Conservation (phyloP, 2,797 vertebrate genomes). For the Microctenopoma lineatum region DNA sequence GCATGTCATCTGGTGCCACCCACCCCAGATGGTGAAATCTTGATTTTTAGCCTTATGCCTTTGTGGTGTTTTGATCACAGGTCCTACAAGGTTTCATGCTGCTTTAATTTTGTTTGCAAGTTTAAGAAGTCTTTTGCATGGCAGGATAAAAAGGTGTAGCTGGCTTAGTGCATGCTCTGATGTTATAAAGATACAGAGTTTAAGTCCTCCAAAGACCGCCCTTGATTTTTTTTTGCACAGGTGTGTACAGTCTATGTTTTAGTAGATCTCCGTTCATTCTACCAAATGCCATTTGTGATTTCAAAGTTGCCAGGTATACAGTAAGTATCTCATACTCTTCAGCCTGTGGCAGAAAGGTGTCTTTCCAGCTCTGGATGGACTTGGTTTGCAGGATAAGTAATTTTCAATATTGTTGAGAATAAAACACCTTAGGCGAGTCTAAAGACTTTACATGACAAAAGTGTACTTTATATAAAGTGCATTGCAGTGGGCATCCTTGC, state of each 20-base stretch:
- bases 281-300: not conserved
- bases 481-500: too few species aligned
- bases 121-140: conserved; percentile 70
- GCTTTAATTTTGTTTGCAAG: conserved; percentile 50
- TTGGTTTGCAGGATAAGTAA: too few species aligned
- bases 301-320: not conserved
- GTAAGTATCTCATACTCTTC: not conserved
- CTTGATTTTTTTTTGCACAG: conserved; percentile 18
- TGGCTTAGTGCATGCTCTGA: conserved; percentile 62
- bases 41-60: conserved; percentile 40
- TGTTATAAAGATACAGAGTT: conserved; percentile 27
- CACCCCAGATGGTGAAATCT: conserved; percentile 62
- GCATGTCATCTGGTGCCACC: conserved; percentile 73
- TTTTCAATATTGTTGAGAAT: too few species aligned
- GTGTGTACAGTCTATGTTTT: conserved; percentile 18
- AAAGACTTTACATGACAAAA: not conserved
- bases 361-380: too few species aligned
- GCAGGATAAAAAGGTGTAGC: conserved; percentile 54
- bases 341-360: too few species aligned
- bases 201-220: conserved; percentile 2
- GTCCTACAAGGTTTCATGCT: conserved; percentile 33
- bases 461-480: too few species aligned
- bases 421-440: not conserved
- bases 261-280: not conserved
- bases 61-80: conserved; percentile 42